Conservation (phyloP, 2,888 invertebrate genomes). For the Lasioglossum marginatum region DNA sequence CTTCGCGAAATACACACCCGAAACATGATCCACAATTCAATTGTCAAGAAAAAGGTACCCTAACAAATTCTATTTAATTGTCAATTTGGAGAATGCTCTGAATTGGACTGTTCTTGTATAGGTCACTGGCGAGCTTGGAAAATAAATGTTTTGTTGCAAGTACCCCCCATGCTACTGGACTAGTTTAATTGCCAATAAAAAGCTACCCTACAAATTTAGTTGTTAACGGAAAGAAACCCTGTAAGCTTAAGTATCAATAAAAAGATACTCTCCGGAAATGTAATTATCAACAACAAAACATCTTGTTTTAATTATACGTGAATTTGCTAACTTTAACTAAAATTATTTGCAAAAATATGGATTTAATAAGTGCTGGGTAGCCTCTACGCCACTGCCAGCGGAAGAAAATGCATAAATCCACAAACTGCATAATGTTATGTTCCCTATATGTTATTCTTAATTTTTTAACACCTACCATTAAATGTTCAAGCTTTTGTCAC, state of each 20-base stretch:
- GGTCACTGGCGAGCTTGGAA: not conserved
- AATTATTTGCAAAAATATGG: not conserved
- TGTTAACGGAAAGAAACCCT: not conserved
- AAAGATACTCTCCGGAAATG: not conserved
- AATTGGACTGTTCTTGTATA: not conserved
- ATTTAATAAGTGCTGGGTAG: not conserved
- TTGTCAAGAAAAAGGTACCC: not conserved
- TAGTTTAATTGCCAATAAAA: not conserved
- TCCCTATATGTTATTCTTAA: not conserved
- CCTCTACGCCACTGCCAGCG: not conserved
- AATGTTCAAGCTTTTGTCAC: not conserved
- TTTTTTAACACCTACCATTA: not conserved
- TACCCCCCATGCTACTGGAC: not conserved
- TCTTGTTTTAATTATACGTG: not conserved
- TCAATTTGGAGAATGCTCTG: not conserved
- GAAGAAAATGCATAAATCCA: not conserved
- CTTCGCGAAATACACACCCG: conserved; percentile 26
- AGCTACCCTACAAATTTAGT: not conserved
- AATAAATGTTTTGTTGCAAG: not conserved
- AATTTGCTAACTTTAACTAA: not conserved
- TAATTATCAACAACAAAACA: not conserved
- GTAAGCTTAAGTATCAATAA: not conserved
- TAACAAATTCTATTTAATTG: not conserved
- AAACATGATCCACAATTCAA: not conserved
- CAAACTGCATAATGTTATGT: not conserved